Base-by-base conservation (phyloP, 2,888 invertebrate species). In the Drepana falcataria region DNA sequence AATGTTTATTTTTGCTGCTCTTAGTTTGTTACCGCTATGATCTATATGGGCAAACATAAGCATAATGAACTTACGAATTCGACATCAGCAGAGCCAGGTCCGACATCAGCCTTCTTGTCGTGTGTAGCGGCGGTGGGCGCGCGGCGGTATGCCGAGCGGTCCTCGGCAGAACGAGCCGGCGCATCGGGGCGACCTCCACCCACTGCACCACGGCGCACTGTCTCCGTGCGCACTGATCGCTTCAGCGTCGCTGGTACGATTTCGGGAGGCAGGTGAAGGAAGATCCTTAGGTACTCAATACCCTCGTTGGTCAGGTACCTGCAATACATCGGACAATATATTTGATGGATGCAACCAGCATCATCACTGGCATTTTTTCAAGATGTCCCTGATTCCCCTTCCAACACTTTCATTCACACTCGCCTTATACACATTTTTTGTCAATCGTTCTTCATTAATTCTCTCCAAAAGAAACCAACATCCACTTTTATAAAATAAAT, bases 181-280 rank as follows among this genome's bases (percentile, higher is more conserved):
- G 94, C 93, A 48, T 95, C 93, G 0, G 94, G 93, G 61, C 96
- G 95, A 63, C 90, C 44, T 44, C 44, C 44, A 44, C 44, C 87
- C 33, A 93, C 92, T 2, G 94, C 92, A 59, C 97, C 93, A 53
- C 97, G 95, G 56, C 97, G 94, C 41, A 95, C 95, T 2, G 97
- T 94, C 84, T 98, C 98, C 2, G 96, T 93, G 65, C 97, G 94
- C 6, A 95, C 94, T 69, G 97, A 97, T 63, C 98, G 94, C 91
- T 98, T 99, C 65, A 99, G 93, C 1, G 99, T 99, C 2, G 98
- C 95, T 47, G 99, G 99, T 44, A 99, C 99, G 88, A 99, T 99
- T 94, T 99, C 99, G 62, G 98, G 95, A 5, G 99, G 99, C 77
- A 99, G 93, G 81, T 99, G 98, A 64, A 99, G 93, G 91, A 96